Evolutionary conservation across 2,113 vertebrate genomes (phyloP).

Genomic region (Neofelis nebulosa): DNA sequence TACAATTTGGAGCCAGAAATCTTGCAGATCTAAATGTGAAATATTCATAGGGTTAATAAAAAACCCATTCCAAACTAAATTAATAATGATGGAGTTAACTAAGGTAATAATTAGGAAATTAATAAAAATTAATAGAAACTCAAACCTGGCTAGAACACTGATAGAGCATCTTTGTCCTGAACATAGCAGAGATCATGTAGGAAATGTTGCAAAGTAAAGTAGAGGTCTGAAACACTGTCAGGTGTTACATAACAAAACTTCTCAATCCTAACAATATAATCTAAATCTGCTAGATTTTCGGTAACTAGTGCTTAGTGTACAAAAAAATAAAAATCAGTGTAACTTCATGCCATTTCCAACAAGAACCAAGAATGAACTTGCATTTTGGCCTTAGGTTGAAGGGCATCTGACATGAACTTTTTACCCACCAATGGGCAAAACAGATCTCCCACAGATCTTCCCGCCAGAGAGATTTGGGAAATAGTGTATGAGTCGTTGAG

Average conservation of each 20-base stretch:
- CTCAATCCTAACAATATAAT: not conserved
- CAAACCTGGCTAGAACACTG: not conserved
- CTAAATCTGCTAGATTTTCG: not conserved
- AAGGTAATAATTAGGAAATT: not conserved
- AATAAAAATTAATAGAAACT: not conserved
- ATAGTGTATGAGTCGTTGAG: not conserved
- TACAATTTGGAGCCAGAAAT: not conserved
- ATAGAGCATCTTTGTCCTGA: not conserved
- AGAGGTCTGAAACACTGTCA: not conserved
- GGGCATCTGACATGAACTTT: not conserved
- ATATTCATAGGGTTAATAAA: not conserved
- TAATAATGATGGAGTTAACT: not conserved
- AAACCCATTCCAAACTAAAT: not conserved
- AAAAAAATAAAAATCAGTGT: not conserved
- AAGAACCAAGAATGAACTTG: not conserved
- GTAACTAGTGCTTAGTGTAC: not conserved
- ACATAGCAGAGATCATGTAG: not conserved
- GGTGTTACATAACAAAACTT: not conserved
- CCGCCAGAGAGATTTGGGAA: not conserved
- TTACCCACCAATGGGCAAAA: not conserved
- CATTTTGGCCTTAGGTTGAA: not conserved
- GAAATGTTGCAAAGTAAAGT: not conserved
- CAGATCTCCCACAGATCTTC: not conserved
- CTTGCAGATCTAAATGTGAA: not conserved
- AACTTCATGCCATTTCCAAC: not conserved